Evolutionary conservation across 2,888 invertebrate genomes (phyloP), one percentile per base, ranked within the genome.

Genomic region (Xestia ashworthii): DNA sequence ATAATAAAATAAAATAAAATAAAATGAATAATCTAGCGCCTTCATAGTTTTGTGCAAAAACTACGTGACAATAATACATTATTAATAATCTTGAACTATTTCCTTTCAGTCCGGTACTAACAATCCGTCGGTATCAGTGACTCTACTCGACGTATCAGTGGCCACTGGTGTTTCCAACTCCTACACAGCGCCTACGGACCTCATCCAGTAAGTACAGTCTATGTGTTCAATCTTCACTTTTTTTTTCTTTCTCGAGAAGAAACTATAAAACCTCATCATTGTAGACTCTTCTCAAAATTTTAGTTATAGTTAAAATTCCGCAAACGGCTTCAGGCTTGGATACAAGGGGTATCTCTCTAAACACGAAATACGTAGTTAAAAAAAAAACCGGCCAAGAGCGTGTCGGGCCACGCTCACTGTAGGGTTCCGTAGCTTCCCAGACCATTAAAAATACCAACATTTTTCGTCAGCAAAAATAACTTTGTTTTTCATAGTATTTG

Each of bases 51-150:
- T 1, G 25, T 0, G 5, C 5, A 3, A 38, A 25, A 41, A 22
- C 41, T 14, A 32, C 32, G 11, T 46, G 14, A 44, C 46, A 53
- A 53, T 46, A 46, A 9, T 22, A 19, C 50, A 53, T n/a, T n/a
- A 55, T n/a, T 55, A 12, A 5, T 50, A 71, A 70, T 48, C 19
- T 44, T 38, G 3, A 6, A 11, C 48, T 48, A 1, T 62, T 58
- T 48, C 1, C 0, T 74, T 95, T 58, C 94, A 97, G 97, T 89
- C 96, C 16, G 97, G 97, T 16, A 97, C 97, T 8, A 91, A 84
- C 1, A 97, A 97, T 81, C 97, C 97, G 0, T 93, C 90, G 0
- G 97, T 96, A 41, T 90, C 90, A 2, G 96, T 97, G 25, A 95
- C 95, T 3, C 88, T 97, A 1, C 89, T 94, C 0, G 93, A 95